Percentiles rank a stretch among this genome's conserved stretches.
phyloP scores from a whole-genome alignment of 2,113 vertebrate genomes.

The Melanostigma gelatinosum region DNA sequence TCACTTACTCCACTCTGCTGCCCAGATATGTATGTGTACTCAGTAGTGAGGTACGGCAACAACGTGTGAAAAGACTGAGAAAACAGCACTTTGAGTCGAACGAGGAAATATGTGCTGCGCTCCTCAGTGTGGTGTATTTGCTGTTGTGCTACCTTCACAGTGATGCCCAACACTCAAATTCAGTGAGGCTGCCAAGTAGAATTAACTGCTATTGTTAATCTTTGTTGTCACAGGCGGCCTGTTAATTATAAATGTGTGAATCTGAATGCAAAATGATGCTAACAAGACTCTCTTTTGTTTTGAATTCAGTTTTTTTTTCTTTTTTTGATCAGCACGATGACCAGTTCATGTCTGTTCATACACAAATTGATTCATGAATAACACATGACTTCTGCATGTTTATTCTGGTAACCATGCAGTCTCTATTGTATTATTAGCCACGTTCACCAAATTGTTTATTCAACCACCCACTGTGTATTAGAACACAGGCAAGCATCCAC shows the following conservation, averaged over 20 bases:
- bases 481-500: neutral
- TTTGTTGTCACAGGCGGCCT: slow-evolving; percentile 48
- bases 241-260: slow-evolving; percentile 42
- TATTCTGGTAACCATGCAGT: neutral
- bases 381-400: slow-evolving; percentile 24
- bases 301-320: slow-evolving; percentile 28
- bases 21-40: slow-evolving; percentile 24
- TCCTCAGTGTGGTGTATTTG: neutral
- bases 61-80: neutral
- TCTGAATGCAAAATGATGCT: slow-evolving; percentile 43
- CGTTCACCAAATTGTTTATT: neutral
- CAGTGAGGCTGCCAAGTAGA: slow-evolving; percentile 36
- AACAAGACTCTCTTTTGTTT: slow-evolving; percentile 43
- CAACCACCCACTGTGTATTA: neutral
- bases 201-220: slow-evolving; percentile 56
- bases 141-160: slow-evolving; percentile 23
- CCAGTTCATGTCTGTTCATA: slow-evolving; percentile 34
- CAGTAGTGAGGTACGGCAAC: slow-evolving; percentile 19
- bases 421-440: slow-evolving; percentile 23
- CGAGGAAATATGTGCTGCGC: neutral
- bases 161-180: slow-evolving; percentile 31
- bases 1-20: slow-evolving; percentile 10
- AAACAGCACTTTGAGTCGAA: neutral
- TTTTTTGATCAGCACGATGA: slow-evolving; percentile 18
- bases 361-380: slow-evolving; percentile 9